A percentile compares a stretch with the other conserved stretches of the same genome.
phyloP scores from a whole-genome alignment of 2,888 invertebrate genomes.

The Chelonus formosanus region DNA sequence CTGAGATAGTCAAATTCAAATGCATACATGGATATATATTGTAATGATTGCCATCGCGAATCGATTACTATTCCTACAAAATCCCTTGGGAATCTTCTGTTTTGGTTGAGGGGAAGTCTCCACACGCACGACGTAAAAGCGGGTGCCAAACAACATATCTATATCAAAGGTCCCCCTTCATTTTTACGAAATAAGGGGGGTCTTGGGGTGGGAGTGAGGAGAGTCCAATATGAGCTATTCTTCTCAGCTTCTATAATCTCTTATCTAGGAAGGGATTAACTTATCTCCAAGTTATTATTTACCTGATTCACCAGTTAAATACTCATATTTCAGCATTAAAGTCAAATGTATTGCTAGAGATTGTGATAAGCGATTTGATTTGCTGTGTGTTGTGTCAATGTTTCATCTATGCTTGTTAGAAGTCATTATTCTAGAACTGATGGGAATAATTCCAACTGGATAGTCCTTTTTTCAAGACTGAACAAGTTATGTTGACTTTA shows the following conservation, averaged over 20 bases:
- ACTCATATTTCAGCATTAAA: conserved; percentile 64
- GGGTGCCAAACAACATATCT: conserved; percentile 44
- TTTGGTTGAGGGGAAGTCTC: conserved; percentile 42
- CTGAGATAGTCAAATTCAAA: conserved; percentile 63
- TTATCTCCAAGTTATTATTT: conserved; percentile 65
- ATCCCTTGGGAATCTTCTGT: conserved; percentile 60
- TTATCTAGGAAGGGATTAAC: conserved; percentile 63
- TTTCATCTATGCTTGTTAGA: conserved; percentile 17
- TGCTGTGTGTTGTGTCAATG: not conserved
- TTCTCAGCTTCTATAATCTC: conserved; percentile 40
- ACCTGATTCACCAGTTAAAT: conserved; percentile 63
- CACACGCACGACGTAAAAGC: conserved; percentile 41
- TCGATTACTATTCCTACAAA: conserved; percentile 57
- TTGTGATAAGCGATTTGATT: conserved; percentile 39
- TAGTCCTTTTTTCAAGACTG: no score
- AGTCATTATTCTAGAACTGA: no score
- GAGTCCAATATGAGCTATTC: conserved; percentile 23
- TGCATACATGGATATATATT: conserved; percentile 45
- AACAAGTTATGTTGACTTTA: no score
- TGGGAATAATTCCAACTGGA: no score
- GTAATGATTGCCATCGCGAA: conserved; percentile 65
- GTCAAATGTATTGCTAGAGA: conserved; percentile 36
- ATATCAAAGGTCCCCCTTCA: conserved; percentile 33
- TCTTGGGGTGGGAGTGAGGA: no score
- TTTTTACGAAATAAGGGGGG: not conserved